Evolutionary conservation across 2,113 vertebrate species (phyloP).

Genomic region (Sciurus niger): DNA sequence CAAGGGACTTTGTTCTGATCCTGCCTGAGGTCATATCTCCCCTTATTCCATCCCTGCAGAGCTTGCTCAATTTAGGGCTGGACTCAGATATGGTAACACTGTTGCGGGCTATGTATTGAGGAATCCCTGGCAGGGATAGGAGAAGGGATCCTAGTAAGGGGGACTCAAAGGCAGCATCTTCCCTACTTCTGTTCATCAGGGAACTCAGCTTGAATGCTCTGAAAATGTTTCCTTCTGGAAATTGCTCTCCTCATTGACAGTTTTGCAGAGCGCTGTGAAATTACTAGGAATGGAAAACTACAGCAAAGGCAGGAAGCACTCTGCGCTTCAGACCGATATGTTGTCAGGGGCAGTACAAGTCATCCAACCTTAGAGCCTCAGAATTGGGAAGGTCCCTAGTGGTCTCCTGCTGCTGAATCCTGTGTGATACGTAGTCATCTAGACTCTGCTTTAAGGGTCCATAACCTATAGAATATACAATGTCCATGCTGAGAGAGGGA

Average conservation of each 20-base stretch:
- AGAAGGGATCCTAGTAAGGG: not conserved
- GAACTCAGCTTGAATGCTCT: constrained; percentile 1
- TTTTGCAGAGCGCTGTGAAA: not conserved
- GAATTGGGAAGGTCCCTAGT: not conserved
- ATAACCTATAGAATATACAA: not conserved
- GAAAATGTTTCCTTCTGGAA: constrained; percentile 30
- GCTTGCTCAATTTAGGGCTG: not conserved
- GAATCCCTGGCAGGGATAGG: not conserved
- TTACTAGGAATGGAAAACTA: not conserved
- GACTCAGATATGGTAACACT: not conserved
- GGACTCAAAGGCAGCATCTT: not conserved
- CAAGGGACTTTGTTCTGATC: constrained; percentile 17
- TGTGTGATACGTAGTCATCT: not conserved
- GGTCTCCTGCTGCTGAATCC: not conserved
- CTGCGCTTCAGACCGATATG: not conserved
- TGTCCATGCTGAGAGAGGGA: not conserved
- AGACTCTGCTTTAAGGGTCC: not conserved
- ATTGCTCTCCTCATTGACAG: not conserved
- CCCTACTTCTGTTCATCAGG: not conserved
- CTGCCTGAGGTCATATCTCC: not conserved
- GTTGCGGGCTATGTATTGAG: not conserved
- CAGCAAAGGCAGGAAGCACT: not conserved
- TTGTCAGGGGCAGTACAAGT: not conserved
- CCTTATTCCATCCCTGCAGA: not conserved
- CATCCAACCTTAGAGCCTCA: not conserved